Evolutionary conservation across 2,888 invertebrate species (phyloP), one percentile per base, ranked within the genome.

Genomic region (Uropetala carovei): DNA sequence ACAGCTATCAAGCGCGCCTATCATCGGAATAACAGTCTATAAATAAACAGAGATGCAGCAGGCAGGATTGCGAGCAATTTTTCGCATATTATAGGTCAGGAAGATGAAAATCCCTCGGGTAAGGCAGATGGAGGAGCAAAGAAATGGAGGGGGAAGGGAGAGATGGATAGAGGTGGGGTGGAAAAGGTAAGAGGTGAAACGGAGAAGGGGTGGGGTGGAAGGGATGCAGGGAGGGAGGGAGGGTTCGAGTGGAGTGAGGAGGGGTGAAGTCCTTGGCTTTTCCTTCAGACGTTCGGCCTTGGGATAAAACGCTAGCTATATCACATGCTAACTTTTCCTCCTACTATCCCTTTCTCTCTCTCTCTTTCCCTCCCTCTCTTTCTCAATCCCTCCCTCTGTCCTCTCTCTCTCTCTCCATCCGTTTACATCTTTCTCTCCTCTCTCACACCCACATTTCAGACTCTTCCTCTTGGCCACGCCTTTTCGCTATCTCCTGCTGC

Each of bases 261-360:
- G 18, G 43, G 89, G 43, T 43, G 18, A 68, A 64, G 89, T 64
- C 89, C 68, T 89, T 89, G 89, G 89, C 89, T 64, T 89, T 60
- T 58, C 58, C 89, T 89, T 68, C 64, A 68, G 68, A 68, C 89
- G 27, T 18, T n/a, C 89, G 89, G 59, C 89, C 89, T 89, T 89
- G 89, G 89, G n/a, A 18, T 43, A 58, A 89, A 60, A 60, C 86
- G 83, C 83, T 83, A 83, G 85, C 83, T 43, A n/a, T 75, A 58
- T 89, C 43, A 43, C n/a, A n/a, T 64, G 43, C 56, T 68, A 60
- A 59, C 86, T 86, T 60, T 86, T 60, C 89, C 64, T 64, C 56
- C n/a, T 4, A n/a, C 89, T 58, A 4, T 56, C 30, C 30, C 89
- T 64, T 89, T 64, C 83, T 83, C 64, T 16, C 56, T 18, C 56